Evolutionary conservation across 2,113 vertebrate genomes (phyloP).

Genomic region (Tympanuchus pallidicinctus): DNA sequence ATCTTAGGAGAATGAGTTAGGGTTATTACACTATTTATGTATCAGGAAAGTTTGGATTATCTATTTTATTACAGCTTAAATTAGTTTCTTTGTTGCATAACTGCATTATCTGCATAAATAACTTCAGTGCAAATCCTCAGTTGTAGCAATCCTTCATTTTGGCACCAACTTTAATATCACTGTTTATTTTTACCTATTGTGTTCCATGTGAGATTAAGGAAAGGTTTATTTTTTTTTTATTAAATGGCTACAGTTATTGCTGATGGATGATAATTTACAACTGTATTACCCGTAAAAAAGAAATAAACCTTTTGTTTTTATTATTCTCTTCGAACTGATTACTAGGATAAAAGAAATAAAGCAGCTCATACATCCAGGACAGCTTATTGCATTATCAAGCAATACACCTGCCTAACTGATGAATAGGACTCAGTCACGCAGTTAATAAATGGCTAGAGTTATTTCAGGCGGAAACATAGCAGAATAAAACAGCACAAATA

Average conservation of each 20-base stretch:
- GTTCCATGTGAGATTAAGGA: constrained; percentile 65
- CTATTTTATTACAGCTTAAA: constrained; percentile 44
- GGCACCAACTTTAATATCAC: constrained; percentile 66
- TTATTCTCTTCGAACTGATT: constrained; percentile 76
- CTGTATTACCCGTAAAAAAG: constrained; percentile 26
- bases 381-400: constrained; percentile 81
- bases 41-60: constrained; percentile 62
- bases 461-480: constrained; percentile 68
- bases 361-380: constrained; percentile 75
- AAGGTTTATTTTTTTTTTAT: constrained; percentile 76
- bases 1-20: constrained; percentile 11
- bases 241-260: constrained; percentile 77
- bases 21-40: constrained; percentile 5
- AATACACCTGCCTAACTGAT: constrained; percentile 82
- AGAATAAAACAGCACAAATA: constrained; percentile 64
- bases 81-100: constrained; percentile 38
- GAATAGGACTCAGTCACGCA: constrained; percentile 80
- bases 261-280: constrained; percentile 77
- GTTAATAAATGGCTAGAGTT: constrained; percentile 80
- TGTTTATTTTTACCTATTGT: constrained; percentile 72
- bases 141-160: constrained; percentile 52
- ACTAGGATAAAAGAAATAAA: constrained; percentile 78
- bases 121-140: constrained; percentile 31
- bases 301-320: constrained; percentile 80
- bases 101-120: constrained; percentile 34